A percentile compares a stretch with the other conserved stretches of the same genome.
Conservation (phyloP, 1,140 invertebrate genomes). For the Lutraria rhynchaena region DNA sequence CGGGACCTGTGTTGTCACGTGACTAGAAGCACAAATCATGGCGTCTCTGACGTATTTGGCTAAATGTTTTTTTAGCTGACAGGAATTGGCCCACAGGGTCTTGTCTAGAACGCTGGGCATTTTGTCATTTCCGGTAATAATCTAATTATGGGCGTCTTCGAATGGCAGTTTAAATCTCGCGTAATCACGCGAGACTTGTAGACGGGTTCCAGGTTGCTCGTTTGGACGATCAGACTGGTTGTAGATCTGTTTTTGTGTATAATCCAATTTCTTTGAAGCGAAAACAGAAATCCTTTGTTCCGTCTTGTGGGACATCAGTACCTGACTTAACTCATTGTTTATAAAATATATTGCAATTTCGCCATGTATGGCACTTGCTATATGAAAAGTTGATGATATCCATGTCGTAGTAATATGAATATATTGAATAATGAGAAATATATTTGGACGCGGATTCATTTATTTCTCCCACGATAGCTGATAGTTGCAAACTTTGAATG, state of each 20-base stretch:
- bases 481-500: no score
- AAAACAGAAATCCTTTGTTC: slow-evolving; percentile 38
- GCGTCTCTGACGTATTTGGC: background rate
- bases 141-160: slow-evolving; percentile 23
- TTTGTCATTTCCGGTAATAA: slow-evolving; percentile 50
- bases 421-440: no score
- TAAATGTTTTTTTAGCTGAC: slow-evolving; percentile 32
- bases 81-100: slow-evolving; percentile 14
- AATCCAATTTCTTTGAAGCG: slow-evolving; percentile 36
- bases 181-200: slow-evolving; percentile 58
- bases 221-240: slow-evolving; percentile 32
- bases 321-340: no score
- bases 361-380: no score
- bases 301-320: slow-evolving; percentile 7
- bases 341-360: no score
- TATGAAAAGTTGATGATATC: no score
- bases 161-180: slow-evolving; percentile 58
- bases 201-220: slow-evolving; percentile 52
- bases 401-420: no score
- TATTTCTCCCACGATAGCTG: no score
- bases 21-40: no score
- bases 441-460: no score
- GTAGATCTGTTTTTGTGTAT: slow-evolving; percentile 54
- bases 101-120: slow-evolving; percentile 4
- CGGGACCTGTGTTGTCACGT: no score